These are phyloP conservation scores for Caloenas nicobarica DNA, from an alignment of 2,113 vertebrate species.

Conservation along the genomic window DNA sequence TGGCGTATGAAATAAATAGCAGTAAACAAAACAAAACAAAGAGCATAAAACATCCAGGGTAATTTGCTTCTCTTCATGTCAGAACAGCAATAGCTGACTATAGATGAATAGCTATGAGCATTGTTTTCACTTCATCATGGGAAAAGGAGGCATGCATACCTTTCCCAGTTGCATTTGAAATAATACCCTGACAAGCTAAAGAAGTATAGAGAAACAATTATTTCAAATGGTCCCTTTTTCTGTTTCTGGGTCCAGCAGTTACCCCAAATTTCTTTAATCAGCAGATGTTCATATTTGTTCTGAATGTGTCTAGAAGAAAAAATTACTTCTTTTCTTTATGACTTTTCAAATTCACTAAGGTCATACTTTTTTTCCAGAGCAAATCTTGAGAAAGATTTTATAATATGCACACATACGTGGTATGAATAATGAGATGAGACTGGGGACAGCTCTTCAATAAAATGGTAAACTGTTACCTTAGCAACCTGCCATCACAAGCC, in stretches of 20 bases:
- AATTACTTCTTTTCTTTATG: not conserved
- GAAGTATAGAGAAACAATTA: not conserved
- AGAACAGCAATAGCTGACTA: not conserved
- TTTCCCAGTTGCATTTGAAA: not conserved
- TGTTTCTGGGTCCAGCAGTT: not conserved
- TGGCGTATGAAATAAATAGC: not conserved
- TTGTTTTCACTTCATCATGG: not conserved
- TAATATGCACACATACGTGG: not conserved
- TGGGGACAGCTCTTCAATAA: not conserved
- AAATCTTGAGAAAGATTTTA: not conserved
- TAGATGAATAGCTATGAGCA: not conserved
- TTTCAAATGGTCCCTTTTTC: not conserved
- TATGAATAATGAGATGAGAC: not conserved
- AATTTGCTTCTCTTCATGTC: not conserved
- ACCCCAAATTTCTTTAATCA: not conserved
- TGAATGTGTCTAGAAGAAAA: not conserved
- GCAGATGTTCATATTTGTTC: not conserved
- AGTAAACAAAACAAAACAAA: not conserved
- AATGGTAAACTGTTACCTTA: slow-evolving; percentile 1
- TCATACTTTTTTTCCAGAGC: not conserved
- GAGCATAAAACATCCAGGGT: not conserved
- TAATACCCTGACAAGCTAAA: not conserved
- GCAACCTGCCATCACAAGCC: not conserved
- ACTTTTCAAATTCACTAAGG: not conserved
- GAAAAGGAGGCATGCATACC: not conserved